Base-by-base conservation (phyloP, 2,113 vertebrate genomes). In the Sitta europaea region DNA sequence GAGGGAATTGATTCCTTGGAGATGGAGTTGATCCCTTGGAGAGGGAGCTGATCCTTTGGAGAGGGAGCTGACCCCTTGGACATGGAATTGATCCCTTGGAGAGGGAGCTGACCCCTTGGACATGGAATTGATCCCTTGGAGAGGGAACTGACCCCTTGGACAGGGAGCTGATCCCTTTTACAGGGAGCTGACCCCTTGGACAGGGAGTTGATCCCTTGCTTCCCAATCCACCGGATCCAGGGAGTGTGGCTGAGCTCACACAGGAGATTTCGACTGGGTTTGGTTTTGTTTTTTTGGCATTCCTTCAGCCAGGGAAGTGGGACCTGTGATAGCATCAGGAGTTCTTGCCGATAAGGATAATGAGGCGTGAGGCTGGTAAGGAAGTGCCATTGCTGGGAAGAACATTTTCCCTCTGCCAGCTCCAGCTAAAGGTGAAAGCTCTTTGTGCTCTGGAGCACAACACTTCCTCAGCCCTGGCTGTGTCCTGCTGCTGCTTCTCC, bases 151-250 rank as follows among this genome's bases (percentile, higher is more conserved):
- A n/a, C n/a, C n/a, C n/a, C n/a, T n/a, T n/a, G n/a, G n/a, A n/a
- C n/a, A n/a, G n/a, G n/a, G n/a, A n/a, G n/a, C n/a, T n/a, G n/a
- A n/a, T n/a, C n/a, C n/a, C n/a, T n/a, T n/a, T n/a, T n/a, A n/a
- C n/a, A n/a, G n/a, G n/a, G n/a, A n/a, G n/a, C n/a, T n/a, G n/a
- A n/a, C n/a, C n/a, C n/a, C n/a, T n/a, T n/a, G n/a, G n/a, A n/a
- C n/a, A 45, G 91, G 94, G 93, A 96, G 95, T 94, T 92, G 94
- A 61, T 86, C 92, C 10, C 20, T 31, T 38, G 25, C 23, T 91
- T 90, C 43, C 62, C 67, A 9, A 1, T 6, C 45, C 28, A 0
- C 57, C 25, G 1, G 72, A n/a, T 66, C 54, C 59, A 54, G 47
- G 47, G 47, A 23, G 22, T 47, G 47, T 22, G 42, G 42, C 47